Base-by-base conservation (phyloP, 2,113 vertebrate species). In the Blennius ocellaris region DNA sequence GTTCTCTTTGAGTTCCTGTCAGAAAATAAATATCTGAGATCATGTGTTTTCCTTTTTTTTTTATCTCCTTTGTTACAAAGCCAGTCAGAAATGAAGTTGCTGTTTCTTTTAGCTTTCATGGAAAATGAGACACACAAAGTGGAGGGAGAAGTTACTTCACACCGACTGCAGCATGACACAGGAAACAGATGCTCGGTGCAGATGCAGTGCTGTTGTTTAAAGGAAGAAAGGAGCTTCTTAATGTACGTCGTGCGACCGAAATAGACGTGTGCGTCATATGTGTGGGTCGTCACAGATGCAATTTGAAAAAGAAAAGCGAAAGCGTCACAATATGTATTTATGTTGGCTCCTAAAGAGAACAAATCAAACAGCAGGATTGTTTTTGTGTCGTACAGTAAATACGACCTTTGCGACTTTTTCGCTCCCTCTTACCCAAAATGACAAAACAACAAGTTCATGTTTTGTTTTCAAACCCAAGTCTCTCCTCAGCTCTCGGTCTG, bases 151-250 rank as follows among this genome's bases (percentile, higher is more conserved):
- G 21, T 14, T 14, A 4, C n/a, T 48, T 7, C 5, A 15, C 45
- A 48, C n/a, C n/a, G n/a, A n/a, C 45, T 12, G 10, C 44, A 14
- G 44, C 11, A 48, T 7, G 3, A 48, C 12, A 48, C 45, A 72
- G 71, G 71, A 81, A 72, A 48, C 53, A 60, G 30, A 38, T 60
- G 17, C 16, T 30, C 44, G n/a, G 3, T 12, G 21, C 37, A 38
- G 66, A 63, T 30, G 14, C 1, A 14, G 10, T 7, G 6, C 2
- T 16, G 2, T 10, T 11, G 9, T 45, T 68, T 10, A 52, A 15
- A 15, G 11, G 0, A 39, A 52, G 45, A 61, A 52, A 57, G 53
- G 30, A 17, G 38, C 11, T 21, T 15, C 11, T 17, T 38, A 12
- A 56, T 21, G 3, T 30, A 30, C 21, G 4, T 30, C 2, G 21